Base-by-base conservation (phyloP, 2,888 invertebrate genomes). In the Slavum lentiscoides region DNA sequence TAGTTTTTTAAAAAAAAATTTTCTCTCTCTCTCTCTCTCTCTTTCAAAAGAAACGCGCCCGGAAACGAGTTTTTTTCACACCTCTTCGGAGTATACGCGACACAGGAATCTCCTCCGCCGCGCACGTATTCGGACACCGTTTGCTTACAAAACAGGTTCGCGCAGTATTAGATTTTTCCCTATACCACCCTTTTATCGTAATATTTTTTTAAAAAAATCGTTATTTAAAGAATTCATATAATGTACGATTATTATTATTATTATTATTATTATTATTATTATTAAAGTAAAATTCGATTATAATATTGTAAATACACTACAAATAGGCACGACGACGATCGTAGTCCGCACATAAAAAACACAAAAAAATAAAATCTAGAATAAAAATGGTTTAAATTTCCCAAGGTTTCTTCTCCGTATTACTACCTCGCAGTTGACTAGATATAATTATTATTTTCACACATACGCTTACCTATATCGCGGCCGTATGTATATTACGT, bases 381-480 rank as follows among this genome's bases (percentile, higher is more conserved):
- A 43, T 43, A 67, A 15, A 49, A 15, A 21, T 13, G 8, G 2
- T 53, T 21, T 53, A 30, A 30, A 30, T 30, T 30, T 30, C n/a
- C 37, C 74, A 74, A 74, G 74, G 64, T 74, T 74, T 64, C 64
- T 64, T 64, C 37, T 53, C 21, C 13, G 21, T 21, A 39, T 49
- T 13, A 49, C 11, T 30, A 30, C 30, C 1, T 4, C 2, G 4
- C 30, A 30, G 30, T 13, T 49, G 11, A 49, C 11, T 49, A 49
- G 11, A 72, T 59, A 13, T 72, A 23, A 53, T 74, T 37, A 74
- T 64, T 74, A 53, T 62, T 53, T 74, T 64, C 13, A 13, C 49
- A 55, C 37, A n/a, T 23, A 7, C 37, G 49, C n/a, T 3, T 62
- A 62, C 13, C 17, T 64, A 37, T 64, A 67, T 67, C 30, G 30